These are phyloP conservation scores for Sarcophaga rosellei DNA, from an alignment of 2,888 invertebrate genomes.

Conservation along the genomic window DNA sequence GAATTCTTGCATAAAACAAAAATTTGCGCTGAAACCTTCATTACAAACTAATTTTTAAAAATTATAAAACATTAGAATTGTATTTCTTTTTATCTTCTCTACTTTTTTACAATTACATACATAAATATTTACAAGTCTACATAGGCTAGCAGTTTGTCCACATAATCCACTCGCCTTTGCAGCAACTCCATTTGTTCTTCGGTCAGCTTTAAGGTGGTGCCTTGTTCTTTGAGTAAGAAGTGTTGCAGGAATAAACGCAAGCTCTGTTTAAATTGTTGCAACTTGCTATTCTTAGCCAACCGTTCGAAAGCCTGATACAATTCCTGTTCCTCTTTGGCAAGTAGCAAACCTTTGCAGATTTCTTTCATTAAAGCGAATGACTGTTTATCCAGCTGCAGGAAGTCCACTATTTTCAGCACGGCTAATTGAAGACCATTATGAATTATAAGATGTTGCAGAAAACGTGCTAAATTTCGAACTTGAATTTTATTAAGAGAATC, in stretches of 20 bases:
- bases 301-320: conserved; percentile 85
- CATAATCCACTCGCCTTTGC: conserved; percentile 84
- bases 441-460: conserved; percentile 90
- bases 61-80: no score
- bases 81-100: no score
- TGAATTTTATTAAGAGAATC: conserved; percentile 85
- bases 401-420: conserved; percentile 93
- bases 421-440: conserved; percentile 90
- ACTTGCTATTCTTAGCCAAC: conserved; percentile 87
- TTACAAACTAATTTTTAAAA: no score
- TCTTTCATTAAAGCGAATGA: conserved; percentile 91
- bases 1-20: no score
- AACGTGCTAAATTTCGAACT: conserved; percentile 88
- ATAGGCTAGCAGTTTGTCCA: conserved; percentile 85
- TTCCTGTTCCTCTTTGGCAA: conserved; percentile 84
- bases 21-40: no score
- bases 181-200: conserved; percentile 82
- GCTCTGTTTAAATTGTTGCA: conserved; percentile 91
- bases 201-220: conserved; percentile 79
- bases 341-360: conserved; percentile 88
- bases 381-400: conserved; percentile 90
- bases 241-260: conserved; percentile 92
- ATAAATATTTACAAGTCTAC: conserved; percentile 73
- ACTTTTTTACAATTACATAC: neutral
- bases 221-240: conserved; percentile 88